phyloP scores from a whole-genome alignment of 1,140 invertebrate species.

The Bombus polaris region DNA sequence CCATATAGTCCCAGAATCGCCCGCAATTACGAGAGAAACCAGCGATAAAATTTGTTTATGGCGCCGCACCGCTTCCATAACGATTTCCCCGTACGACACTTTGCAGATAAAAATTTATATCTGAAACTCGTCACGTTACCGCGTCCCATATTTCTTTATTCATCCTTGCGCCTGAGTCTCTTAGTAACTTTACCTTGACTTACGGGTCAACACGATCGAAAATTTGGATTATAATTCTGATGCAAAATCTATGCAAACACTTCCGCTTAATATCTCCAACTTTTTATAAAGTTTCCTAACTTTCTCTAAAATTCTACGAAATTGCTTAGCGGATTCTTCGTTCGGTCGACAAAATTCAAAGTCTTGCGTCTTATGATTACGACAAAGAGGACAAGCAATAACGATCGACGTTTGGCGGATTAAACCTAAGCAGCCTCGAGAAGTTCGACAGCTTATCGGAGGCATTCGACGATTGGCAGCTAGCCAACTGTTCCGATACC shows the following conservation, averaged over 20 bases:
- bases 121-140: neutral
- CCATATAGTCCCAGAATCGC: neutral
- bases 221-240: no score
- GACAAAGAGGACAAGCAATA: no score
- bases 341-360: neutral
- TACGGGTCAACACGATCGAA: no score
- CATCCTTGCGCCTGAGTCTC: neutral
- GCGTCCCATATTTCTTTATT: slow-evolving; percentile 8
- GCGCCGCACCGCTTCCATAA: neutral
- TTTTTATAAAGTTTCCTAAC: neutral
- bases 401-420: no score
- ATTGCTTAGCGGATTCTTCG: neutral
- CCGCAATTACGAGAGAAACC: slow-evolving; percentile 14
- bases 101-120: slow-evolving; percentile 12
- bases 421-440: slow-evolving; percentile 9
- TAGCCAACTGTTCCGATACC: slow-evolving; percentile 69
- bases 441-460: slow-evolving; percentile 51
- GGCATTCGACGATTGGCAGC: slow-evolving; percentile 63
- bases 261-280: no score
- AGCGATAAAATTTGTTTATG: slow-evolving; percentile 25
- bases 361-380: neutral
- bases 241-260: no score
- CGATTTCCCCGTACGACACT: slow-evolving; percentile 1
- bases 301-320: neutral
- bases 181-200: no score